Base-by-base conservation (phyloP, 2,113 vertebrate genomes). In the Calonectris borealis region DNA sequence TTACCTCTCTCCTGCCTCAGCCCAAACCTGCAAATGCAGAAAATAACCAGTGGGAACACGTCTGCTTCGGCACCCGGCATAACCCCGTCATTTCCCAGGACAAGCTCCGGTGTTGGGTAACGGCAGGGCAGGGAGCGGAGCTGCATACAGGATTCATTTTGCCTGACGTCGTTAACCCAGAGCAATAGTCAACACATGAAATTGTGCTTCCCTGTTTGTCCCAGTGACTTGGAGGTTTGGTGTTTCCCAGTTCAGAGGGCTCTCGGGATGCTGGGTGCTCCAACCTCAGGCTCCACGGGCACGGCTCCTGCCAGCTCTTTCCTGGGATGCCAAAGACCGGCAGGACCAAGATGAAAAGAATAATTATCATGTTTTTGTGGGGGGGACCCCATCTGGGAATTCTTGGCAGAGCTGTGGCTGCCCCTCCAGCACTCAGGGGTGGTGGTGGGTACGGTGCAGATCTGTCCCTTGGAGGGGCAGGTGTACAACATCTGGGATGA, bases 211-310 rank as follows among this genome's bases (percentile, higher is more conserved):
- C 44, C 79, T 57, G 61, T 65, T 78, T 86, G 93, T 38, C 73
- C 81, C 93, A 54, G 69, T 76, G 91, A 49, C 86, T 75, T 2
- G 0, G 14, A 55, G 31, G 16, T 5, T 58, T 69, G 86, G 46
- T 65, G 57, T 57, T 57, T 81, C 88, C 88, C 27, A 2, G 32
- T 54, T 25, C 4, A 6, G 51, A 61, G 11, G 34, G 83, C 58
- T 92, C 46, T 51, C 1, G 3, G 32, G 44, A 5, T 29, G 62
- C 48, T 2, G 25, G 11, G n/a, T 27, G 29, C 76, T 77, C 25
- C 49, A 36, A 6, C 8, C 19, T 44, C 5, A 0, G 38, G 27
- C 70, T 58, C 68, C 1, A 3, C 0, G 3, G 54, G 42, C 51
- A 13, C 0, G 0, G 66, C 7, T 55, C 11, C 51, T 64, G 29